Conservation (phyloP, 1,140 invertebrate species). For the Hirudo medicinalis region DNA sequence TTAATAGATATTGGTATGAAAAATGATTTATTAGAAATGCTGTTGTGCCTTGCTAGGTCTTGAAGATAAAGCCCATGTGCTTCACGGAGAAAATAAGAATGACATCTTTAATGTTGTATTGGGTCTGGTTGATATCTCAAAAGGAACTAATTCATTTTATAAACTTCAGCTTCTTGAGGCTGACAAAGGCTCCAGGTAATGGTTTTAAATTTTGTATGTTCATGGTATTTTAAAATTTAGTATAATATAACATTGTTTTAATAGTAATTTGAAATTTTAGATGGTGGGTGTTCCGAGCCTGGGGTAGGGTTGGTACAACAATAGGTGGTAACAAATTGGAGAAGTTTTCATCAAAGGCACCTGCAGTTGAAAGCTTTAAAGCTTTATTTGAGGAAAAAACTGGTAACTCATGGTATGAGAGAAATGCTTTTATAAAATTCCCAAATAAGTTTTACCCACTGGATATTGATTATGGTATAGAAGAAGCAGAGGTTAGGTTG, state of each 20-base stretch:
- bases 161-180: conserved; percentile 77
- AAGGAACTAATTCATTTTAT: conserved; percentile 82
- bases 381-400: conserved; percentile 66
- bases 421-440: conserved; percentile 61
- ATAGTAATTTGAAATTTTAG: conserved; percentile 35
- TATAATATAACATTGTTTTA: not conserved
- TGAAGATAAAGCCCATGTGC: conserved; percentile 66
- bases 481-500: conserved; percentile 34
- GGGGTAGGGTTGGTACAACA: conserved; percentile 88
- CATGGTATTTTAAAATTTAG: not conserved
- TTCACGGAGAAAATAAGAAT: conserved; percentile 37
- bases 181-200: conserved; percentile 52
- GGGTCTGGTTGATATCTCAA: conserved; percentile 67
- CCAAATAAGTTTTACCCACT: conserved; percentile 72
- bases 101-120: conserved; percentile 63
- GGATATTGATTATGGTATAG: conserved; percentile 69
- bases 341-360: conserved; percentile 27
- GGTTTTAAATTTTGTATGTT: conserved; percentile 11
- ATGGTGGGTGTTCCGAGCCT: conserved; percentile 72
- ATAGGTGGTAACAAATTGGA: conserved; percentile 68
- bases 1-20: not conserved
- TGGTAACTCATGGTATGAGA: conserved; percentile 60
- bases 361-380: conserved; percentile 51
- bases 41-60: conserved; percentile 42
- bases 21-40: not conserved